These are phyloP conservation scores for Busseola fusca DNA, from an alignment of 2,888 invertebrate species.

Conservation along the genomic window DNA sequence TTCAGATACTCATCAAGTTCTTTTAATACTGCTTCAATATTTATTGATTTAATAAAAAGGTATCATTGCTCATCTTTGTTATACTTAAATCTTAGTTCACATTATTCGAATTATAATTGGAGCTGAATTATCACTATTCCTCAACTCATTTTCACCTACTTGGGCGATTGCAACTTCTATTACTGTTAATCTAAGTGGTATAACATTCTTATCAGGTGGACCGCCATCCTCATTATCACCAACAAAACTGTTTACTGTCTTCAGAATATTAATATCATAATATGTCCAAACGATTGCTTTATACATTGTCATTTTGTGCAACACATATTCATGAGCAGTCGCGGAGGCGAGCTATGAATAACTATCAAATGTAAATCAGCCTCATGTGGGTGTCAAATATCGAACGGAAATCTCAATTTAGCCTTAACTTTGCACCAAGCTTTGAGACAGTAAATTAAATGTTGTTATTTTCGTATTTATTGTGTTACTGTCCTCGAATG, in stretches of 20 bases:
- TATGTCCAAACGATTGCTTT: constrained; percentile 33
- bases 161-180: not conserved
- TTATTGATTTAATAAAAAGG: not conserved
- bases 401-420: constrained; percentile 69
- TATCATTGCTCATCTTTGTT: not conserved
- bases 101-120: not conserved
- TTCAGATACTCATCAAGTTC: not conserved
- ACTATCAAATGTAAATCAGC: constrained; percentile 71
- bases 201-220: not conserved
- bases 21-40: not conserved
- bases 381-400: constrained; percentile 67
- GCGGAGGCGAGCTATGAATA: constrained; percentile 63
- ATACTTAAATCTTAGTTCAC: not conserved
- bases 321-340: constrained; percentile 63
- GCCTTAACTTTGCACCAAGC: constrained; percentile 43
- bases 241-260: constrained; percentile 5
- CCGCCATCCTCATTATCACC: not conserved
- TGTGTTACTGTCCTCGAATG: constrained; percentile 20
- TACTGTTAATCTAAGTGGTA: not conserved
- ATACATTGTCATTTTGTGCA: constrained; percentile 57
- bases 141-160: not conserved
- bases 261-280: constrained; percentile 30
- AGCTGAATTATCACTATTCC: not conserved
- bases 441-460: constrained; percentile 27
- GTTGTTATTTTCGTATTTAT: constrained; percentile 35